phyloP scores from a whole-genome alignment of 2,797 vertebrate genomes.

The Stomatorhinus walkeri region DNA sequence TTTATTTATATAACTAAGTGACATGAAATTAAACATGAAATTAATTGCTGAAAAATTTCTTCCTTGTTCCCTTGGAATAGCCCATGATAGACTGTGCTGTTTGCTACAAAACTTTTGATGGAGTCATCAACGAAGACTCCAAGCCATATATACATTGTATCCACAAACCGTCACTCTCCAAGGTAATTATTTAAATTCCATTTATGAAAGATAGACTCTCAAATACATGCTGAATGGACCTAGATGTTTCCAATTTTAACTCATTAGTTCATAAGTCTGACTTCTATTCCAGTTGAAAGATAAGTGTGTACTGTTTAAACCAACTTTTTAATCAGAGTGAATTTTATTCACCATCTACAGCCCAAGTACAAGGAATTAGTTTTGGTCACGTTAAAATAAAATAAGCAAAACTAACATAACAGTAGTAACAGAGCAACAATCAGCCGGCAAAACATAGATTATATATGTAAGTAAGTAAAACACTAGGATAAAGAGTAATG shows the following conservation, averaged over 20 bases:
- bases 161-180: constrained; percentile 48
- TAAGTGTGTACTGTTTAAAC: neutral
- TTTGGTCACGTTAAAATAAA: neutral
- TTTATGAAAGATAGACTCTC: neutral
- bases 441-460: neutral
- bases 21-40: neutral
- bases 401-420: neutral
- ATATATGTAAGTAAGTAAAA: neutral
- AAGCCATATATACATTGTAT: constrained; percentile 58
- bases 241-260: neutral
- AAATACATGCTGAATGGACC: neutral
- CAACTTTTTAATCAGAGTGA: neutral
- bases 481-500: neutral
- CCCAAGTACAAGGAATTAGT: neutral
- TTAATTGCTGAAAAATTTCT: neutral
- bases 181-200: constrained; percentile 35
- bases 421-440: neutral
- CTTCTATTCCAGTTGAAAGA: neutral
- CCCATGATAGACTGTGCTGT: constrained; percentile 46
- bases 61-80: constrained; percentile 1
- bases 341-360: neutral
- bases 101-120: constrained; percentile 56
- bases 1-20: neutral
- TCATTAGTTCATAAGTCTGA: neutral
- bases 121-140: constrained; percentile 47